phyloP scores from a whole-genome alignment of 2,797 vertebrate genomes.

The Chromis chromis region DNA sequence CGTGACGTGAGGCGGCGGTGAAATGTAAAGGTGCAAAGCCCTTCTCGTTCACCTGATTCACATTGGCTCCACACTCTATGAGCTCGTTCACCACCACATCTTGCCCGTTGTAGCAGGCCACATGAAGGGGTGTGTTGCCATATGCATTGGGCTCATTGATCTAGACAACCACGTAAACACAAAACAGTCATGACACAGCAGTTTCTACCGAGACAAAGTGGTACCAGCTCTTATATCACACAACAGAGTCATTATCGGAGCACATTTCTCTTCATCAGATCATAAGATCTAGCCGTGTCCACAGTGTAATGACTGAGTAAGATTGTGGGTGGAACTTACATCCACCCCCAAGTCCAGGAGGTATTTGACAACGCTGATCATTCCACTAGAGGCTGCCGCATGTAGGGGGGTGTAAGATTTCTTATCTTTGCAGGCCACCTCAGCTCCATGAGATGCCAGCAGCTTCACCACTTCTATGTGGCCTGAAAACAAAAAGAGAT shows the following conservation, averaged over 20 bases:
- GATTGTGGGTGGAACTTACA: constrained; percentile 84
- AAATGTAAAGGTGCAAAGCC: constrained; percentile 97
- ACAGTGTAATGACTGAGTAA: constrained; percentile 7
- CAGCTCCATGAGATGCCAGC: constrained; percentile 93
- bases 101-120: constrained; percentile 98
- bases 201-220: background rate
- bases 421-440: constrained; percentile 98
- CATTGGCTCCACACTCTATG: constrained; percentile 94
- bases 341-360: constrained; percentile 96
- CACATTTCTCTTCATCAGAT: constrained; percentile 15
- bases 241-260: background rate
- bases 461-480: constrained; percentile 98
- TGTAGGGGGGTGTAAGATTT: constrained; percentile 97
- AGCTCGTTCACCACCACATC: constrained; percentile 98
- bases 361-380: constrained; percentile 97
- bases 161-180: constrained; percentile 70
- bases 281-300: background rate
- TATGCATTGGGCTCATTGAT: constrained; percentile 98
- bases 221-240: background rate
- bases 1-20: constrained; percentile 95
- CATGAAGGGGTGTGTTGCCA: constrained; percentile 96
- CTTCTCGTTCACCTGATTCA: constrained; percentile 97
- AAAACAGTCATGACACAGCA: background rate
- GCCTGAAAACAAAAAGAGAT: constrained; percentile 78
- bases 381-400: constrained; percentile 96